Percentiles rank a stretch among this genome's conserved stretches.
phyloP scores from a whole-genome alignment of 1,140 invertebrate species.

The Euura saliciscinereae region DNA sequence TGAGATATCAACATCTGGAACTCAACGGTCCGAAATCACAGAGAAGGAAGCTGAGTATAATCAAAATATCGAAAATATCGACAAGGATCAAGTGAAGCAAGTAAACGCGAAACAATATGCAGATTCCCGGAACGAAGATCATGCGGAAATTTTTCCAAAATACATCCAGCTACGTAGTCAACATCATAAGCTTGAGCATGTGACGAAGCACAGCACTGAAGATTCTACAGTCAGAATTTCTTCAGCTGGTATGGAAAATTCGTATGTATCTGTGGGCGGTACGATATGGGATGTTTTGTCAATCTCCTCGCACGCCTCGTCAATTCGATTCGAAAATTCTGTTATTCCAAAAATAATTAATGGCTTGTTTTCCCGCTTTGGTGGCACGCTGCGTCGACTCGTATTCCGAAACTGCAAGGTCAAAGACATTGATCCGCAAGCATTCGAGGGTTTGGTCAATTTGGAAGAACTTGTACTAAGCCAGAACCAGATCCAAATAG shows the following conservation, averaged over 20 bases:
- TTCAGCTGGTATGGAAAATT: not conserved
- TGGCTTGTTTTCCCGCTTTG: constrained; percentile 30
- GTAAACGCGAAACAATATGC: too few relatives aligned
- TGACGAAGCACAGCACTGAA: too few relatives aligned
- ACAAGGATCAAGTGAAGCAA: not conserved
- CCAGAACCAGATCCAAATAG: constrained; percentile 32
- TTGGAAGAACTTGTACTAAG: constrained; percentile 32
- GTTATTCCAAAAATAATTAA: constrained; percentile 26
- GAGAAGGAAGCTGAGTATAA: not conserved
- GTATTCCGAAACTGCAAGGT: constrained; percentile 40
- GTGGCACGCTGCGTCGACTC: constrained; percentile 32
- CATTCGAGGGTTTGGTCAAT: constrained; percentile 32
- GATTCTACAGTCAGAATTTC: too few relatives aligned
- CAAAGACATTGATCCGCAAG: constrained; percentile 32
- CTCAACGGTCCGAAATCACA: not conserved
- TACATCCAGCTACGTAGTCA: too few relatives aligned
- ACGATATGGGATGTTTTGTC: not conserved
- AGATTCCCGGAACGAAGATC: too few relatives aligned
- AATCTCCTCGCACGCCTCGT: not conserved
- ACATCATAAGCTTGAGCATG: too few relatives aligned
- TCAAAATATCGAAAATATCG: not conserved
- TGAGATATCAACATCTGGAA: too few relatives aligned
- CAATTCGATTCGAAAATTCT: constrained; percentile 31
- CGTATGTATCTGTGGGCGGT: not conserved
- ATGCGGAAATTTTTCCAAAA: too few relatives aligned